These are phyloP conservation scores for Alaudala cheleensis DNA, from an alignment of 2,113 vertebrate genomes.

Conservation along the genomic window DNA sequence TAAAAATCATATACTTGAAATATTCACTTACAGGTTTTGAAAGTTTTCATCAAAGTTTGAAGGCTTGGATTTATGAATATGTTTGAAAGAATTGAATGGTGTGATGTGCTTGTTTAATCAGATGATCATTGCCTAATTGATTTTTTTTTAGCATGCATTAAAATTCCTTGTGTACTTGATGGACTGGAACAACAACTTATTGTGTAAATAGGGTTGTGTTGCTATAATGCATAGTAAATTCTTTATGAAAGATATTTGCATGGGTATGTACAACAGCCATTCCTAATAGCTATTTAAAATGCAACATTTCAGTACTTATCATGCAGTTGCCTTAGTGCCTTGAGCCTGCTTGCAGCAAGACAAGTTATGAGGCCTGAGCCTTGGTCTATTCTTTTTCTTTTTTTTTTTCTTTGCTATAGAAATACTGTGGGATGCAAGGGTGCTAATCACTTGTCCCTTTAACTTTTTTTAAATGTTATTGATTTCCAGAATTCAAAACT, in stretches of 20 bases:
- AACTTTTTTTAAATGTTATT: not conserved
- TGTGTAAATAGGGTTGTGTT: constrained; percentile 1
- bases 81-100: constrained; percentile 11
- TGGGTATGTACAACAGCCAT: not conserved
- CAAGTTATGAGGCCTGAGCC: not conserved
- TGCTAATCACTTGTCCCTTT: not conserved
- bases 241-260: not conserved
- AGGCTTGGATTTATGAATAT: not conserved
- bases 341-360: not conserved
- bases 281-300: not conserved
- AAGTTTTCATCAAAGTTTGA: not conserved
- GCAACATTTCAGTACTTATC: not conserved
- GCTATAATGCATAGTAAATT: not conserved
- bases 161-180: constrained; percentile 38
- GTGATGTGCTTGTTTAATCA: constrained; percentile 20
- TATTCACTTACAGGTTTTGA: not conserved
- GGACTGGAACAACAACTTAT: constrained; percentile 29
- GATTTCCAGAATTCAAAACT: not conserved
- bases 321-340: not conserved
- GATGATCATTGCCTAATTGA: constrained; percentile 42
- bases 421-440: not conserved
- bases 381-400: rapidly evolving
- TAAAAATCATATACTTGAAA: not conserved
- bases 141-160: constrained; percentile 35
- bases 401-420: not conserved